Evolutionary conservation across 2,113 vertebrate genomes (phyloP).

Genomic region (Spheniscus mendiculus): DNA sequence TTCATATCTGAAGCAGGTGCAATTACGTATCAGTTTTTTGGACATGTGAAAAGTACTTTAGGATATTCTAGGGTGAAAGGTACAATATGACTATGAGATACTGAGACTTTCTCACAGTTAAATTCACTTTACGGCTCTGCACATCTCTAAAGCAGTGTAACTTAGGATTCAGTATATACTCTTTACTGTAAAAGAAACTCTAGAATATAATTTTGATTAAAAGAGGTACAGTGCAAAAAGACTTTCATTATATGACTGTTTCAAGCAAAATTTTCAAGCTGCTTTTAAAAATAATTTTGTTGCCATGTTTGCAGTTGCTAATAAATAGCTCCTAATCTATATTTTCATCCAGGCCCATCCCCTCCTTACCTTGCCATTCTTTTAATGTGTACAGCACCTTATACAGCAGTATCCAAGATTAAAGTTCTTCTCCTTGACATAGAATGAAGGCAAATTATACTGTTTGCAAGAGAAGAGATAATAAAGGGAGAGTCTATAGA

Average conservation of each 20-base stretch:
- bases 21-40: slow-evolving; percentile 46
- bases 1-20: slow-evolving; percentile 53
- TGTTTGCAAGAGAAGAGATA: slow-evolving; percentile 75
- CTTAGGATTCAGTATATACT: background rate
- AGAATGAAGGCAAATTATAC: slow-evolving; percentile 74
- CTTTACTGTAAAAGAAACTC: background rate
- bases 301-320: slow-evolving; percentile 20
- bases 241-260: background rate
- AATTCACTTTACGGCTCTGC: background rate
- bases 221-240: background rate
- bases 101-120: slow-evolving; percentile 3
- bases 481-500: slow-evolving; percentile 77
- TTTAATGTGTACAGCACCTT: slow-evolving; percentile 52
- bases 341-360: slow-evolving; percentile 3
- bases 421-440: slow-evolving; percentile 72
- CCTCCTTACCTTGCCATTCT: background rate
- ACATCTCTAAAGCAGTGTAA: background rate
- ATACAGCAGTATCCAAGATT: slow-evolving; percentile 65
- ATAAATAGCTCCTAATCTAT: slow-evolving; percentile 19
- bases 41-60: slow-evolving; percentile 42
- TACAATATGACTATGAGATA: slow-evolving; percentile 41
- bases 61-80: slow-evolving; percentile 60
- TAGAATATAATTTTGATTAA: background rate
- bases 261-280: background rate
- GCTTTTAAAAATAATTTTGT: background rate